phyloP scores from a whole-genome alignment of 2,113 vertebrate genomes.

The Pseudopodoces humilis region DNA sequence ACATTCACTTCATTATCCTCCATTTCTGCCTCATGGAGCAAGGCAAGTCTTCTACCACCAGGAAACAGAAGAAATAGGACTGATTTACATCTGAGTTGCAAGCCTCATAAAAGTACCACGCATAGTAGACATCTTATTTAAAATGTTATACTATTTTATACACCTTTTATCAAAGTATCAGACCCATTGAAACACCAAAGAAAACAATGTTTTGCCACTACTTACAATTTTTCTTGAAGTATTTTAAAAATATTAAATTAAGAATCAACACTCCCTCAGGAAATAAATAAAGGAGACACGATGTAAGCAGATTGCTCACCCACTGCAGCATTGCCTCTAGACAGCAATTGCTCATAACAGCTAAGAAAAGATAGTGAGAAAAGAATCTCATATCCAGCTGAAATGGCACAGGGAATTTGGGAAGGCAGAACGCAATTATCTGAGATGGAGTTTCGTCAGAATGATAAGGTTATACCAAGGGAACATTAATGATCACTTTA shows the following conservation, averaged over 20 bases:
- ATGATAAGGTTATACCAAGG: neutral
- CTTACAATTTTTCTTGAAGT: neutral
- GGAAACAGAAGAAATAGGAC: neutral
- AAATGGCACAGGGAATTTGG: neutral
- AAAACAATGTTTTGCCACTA: neutral
- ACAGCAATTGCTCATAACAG: neutral
- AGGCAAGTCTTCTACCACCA: neutral
- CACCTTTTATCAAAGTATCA: neutral
- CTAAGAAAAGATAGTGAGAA: neutral
- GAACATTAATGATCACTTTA: neutral
- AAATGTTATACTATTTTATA: neutral
- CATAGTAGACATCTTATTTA: neutral
- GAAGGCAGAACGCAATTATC: neutral
- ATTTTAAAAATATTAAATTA: neutral
- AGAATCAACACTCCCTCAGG: neutral
- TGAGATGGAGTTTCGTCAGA: neutral
- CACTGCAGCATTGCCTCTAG: neutral
- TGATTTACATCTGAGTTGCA: neutral
- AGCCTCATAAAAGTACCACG: neutral
- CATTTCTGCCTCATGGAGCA: neutral
- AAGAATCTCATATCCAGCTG: conserved; percentile 15
- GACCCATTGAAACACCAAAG: neutral
- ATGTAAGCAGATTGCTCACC: neutral
- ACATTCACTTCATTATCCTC: neutral
- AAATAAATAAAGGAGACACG: neutral